phyloP scores from a whole-genome alignment of 2,113 vertebrate genomes.

The Neodon shergylaensis region DNA sequence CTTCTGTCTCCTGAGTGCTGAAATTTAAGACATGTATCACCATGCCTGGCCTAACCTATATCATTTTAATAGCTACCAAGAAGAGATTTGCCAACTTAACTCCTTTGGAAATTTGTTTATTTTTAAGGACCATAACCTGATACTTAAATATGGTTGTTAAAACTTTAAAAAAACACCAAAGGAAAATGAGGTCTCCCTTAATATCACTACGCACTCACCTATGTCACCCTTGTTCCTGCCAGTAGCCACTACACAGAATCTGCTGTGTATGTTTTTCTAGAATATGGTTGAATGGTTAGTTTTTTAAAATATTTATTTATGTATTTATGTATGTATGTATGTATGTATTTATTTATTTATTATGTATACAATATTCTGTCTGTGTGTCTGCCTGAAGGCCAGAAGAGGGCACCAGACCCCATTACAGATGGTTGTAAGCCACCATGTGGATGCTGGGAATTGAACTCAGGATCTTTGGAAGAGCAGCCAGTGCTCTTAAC shows the following conservation, averaged over 20 bases:
- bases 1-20: neutral
- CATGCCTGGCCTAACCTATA: neutral
- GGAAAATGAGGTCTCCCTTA: conserved; percentile 35
- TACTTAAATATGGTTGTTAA: conserved; percentile 10
- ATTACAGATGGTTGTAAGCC: no score
- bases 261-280: neutral
- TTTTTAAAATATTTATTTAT: neutral
- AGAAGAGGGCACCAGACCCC: no score
- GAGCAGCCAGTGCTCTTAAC: no score
- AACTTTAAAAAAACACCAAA: conserved; percentile 26
- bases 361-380: no score
- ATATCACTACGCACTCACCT: neutral
- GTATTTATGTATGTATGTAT: no score
- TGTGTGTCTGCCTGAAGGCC: no score
- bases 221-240: neutral
- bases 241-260: conserved; percentile 17
- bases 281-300: neutral
- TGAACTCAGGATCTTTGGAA: no score
- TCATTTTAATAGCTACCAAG: conserved; percentile 38
- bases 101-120: conserved; percentile 32
- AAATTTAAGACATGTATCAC: neutral
- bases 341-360: no score
- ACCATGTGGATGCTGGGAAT: no score
- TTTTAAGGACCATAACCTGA: conserved; percentile 37
- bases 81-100: conserved; percentile 37